phyloP scores from a whole-genome alignment of 1,140 invertebrate genomes.

The Bombus vancouverensis region DNA sequence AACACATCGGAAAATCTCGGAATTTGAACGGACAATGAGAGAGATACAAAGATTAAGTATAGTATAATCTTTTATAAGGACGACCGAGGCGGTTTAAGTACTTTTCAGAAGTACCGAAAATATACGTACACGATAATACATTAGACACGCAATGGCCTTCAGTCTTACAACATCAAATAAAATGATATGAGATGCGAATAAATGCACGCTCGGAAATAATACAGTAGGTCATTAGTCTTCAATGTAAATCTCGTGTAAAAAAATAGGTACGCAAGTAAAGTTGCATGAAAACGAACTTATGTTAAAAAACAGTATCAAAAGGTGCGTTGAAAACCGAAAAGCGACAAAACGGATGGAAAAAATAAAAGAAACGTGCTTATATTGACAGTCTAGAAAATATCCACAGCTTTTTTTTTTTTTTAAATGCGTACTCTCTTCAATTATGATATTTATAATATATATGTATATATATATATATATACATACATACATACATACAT shows the following conservation, averaged over 20 bases:
- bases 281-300: conserved; percentile 63
- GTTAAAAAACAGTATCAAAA: conserved; percentile 62
- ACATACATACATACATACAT: conserved; percentile 61
- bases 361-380: conserved; percentile 46
- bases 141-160: conserved; percentile 53
- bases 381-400: conserved; percentile 67
- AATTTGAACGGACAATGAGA: conserved; percentile 10
- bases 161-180: conserved; percentile 57
- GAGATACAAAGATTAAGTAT: conserved; percentile 27
- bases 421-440: conserved; percentile 61
- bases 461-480: conserved; percentile 70
- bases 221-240: conserved; percentile 31
- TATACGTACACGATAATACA: conserved; percentile 33
- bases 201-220: conserved; percentile 45
- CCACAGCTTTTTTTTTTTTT: conserved; percentile 50
- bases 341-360: conserved; percentile 37
- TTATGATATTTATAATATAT: conserved; percentile 69
- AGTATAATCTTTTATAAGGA: conserved; percentile 28
- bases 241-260: conserved; percentile 67
- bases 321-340: conserved; percentile 62
- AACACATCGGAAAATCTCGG: neutral
- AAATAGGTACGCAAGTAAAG: conserved; percentile 51
- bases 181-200: conserved; percentile 39
- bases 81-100: conserved; percentile 51
- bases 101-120: conserved; percentile 46